Base-by-base conservation (phyloP, 1,140 invertebrate genomes). In the Colletes gigas region DNA sequence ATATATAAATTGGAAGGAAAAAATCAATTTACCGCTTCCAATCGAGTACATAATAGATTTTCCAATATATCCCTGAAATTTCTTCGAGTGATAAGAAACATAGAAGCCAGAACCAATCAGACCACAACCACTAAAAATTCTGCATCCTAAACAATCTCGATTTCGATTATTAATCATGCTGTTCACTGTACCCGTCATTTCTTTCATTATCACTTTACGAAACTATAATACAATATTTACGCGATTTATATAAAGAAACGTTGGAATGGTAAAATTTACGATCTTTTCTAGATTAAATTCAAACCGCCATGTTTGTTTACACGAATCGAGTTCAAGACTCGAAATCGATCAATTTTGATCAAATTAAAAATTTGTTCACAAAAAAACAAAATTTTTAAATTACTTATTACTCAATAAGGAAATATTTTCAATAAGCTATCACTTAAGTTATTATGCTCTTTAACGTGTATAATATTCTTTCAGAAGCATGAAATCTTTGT, bases 31-130 rank as follows among this genome's bases (percentile, higher is more conserved):
- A 92, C 92, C 88, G 55, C 79, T 73, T 54, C 85, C 89, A 50
- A 90, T 72, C 3, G 88, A 70, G 41, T 88, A 83, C 91, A 92
- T 91, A 0, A 88, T 78, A 12, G 73, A 78, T 81, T 88, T 91
- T 50, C 87, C 88, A 66, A 81, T 67, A 19, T n/a, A 79, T 79
- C 78, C 89, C n/a, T 88, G 76, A 47, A 89, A 88, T 82, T 89
- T 90, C 78, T 88, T 90, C 3, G 91, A 83, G 55, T 93, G 88
- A 82, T 91, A 83, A 14, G 71, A 82, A 19, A 94, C 87, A 75
- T 94, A 94, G 69, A 91, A 57, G 57, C 93, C 92, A 19, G 90
- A 90, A 19, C 91, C 92, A 63, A 93, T 85, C n/a, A 94, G 79
- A 21, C 93, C 93, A 65, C 81, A 78, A 62, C 92, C 92, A 71